phyloP scores from a whole-genome alignment of 2,113 vertebrate genomes.

The Microcebus ravelobensis region DNA sequence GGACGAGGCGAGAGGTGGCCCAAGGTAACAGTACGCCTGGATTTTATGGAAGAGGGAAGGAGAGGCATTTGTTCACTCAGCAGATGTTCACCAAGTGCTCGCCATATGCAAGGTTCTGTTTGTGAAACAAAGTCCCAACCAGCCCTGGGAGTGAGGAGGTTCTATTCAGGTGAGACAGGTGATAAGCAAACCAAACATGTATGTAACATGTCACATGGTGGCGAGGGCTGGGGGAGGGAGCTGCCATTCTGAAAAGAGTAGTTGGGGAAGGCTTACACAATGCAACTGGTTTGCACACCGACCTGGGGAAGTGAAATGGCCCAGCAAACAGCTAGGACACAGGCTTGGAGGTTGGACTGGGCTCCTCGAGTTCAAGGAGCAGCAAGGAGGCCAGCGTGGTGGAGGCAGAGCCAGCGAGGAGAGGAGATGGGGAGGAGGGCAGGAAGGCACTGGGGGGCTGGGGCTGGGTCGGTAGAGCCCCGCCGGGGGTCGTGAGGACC shows the following conservation, averaged over 20 bases:
- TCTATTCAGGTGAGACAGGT: neutral
- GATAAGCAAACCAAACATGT: neutral
- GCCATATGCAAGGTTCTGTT: fast-evolving
- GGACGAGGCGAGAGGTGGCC: neutral
- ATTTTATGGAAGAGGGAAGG: neutral
- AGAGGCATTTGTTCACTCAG: neutral
- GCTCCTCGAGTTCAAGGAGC: neutral
- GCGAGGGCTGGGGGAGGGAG: neutral
- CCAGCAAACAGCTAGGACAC: neutral
- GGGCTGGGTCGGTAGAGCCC: neutral
- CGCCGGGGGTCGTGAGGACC: too few relatives aligned
- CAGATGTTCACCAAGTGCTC: neutral
- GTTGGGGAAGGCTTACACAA: neutral
- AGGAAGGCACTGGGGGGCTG: neutral
- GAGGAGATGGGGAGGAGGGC: neutral
- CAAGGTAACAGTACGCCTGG: neutral
- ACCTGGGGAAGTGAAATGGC: neutral
- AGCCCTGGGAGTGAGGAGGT: neutral
- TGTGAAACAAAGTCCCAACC: neutral
- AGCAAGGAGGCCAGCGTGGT: neutral
- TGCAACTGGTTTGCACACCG: neutral
- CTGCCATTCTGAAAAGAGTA: neutral
- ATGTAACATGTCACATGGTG: neutral
- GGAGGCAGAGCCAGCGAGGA: fast-evolving
- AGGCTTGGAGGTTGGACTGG: neutral